A percentile compares a stretch with the other conserved stretches of the same genome.
Evolutionary conservation across 2,797 vertebrate genomes (phyloP).

Genomic region (Pangasius krempfi): DNA sequence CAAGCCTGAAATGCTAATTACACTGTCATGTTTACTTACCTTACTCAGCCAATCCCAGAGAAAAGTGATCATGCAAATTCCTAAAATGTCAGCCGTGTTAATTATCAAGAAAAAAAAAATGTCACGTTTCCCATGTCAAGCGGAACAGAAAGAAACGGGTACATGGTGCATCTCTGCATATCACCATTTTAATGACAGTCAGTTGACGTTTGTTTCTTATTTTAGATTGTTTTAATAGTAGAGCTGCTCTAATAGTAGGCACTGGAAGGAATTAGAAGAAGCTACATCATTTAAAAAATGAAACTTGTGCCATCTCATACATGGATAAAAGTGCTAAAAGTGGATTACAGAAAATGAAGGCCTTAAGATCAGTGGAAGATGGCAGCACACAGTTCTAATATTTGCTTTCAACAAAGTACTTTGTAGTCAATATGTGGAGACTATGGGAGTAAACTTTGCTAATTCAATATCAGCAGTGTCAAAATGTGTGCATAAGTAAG

Average conservation of each 20-base stretch:
- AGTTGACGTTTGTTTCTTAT: neutral
- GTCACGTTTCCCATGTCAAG: neutral
- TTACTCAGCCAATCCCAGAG: neutral
- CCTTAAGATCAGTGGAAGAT: neutral
- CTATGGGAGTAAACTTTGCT: neutral
- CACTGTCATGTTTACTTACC: conserved; percentile 15
- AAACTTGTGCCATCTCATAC: neutral
- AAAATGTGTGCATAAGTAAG: neutral
- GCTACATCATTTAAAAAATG: neutral
- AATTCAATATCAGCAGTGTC: neutral
- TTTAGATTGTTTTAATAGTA: neutral
- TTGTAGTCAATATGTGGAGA: neutral
- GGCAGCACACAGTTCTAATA: neutral
- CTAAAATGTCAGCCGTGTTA: conserved; percentile 22
- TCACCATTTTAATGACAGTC: neutral
- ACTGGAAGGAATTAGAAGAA: neutral
- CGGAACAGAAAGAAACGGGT: neutral
- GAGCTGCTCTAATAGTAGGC: neutral
- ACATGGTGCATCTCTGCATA: neutral
- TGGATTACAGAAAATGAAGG: neutral
- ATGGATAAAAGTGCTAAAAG: neutral
- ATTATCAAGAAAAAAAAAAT: conserved; percentile 6
- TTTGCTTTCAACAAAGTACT: neutral
- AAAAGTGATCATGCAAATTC: conserved; percentile 4
- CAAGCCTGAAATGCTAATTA: conserved; percentile 13